Evolutionary conservation across 2,113 vertebrate species (phyloP).

Genomic region (Coreoperca whiteheadi): DNA sequence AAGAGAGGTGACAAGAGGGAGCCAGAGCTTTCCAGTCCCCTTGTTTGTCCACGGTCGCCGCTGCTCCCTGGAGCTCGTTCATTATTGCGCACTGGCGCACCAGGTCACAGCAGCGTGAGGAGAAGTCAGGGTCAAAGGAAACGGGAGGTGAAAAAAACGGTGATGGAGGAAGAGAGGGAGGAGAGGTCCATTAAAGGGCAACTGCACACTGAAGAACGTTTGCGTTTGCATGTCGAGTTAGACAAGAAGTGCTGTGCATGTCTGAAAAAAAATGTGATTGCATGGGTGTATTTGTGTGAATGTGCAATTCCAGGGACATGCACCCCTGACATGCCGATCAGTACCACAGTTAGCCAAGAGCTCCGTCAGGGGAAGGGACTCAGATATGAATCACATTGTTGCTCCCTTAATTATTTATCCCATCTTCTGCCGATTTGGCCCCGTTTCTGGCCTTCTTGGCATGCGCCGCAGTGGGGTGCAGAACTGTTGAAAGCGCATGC

Average conservation of each 20-base stretch:
- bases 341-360: background rate
- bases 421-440: slow-evolving; percentile 67
- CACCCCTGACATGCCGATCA: too few species aligned
- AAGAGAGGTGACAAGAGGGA: slow-evolving; percentile 4
- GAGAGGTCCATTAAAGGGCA: background rate
- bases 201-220: background rate
- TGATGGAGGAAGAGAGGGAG: background rate
- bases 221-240: background rate
- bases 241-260: too few species aligned
- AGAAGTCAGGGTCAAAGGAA: background rate
- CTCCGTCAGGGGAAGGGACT: background rate
- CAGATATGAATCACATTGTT: slow-evolving; percentile 44
- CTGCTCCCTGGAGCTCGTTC: slow-evolving; percentile 19
- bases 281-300: background rate
- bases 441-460: slow-evolving; percentile 57
- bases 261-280: background rate
- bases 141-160: background rate
- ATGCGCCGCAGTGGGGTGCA: slow-evolving; percentile 34
- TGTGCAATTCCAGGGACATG: background rate
- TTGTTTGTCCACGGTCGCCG: slow-evolving; percentile 1
- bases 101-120: background rate
- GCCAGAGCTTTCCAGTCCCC: background rate
- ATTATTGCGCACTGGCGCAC: background rate
- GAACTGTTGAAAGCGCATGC: slow-evolving; percentile 15
- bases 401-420: slow-evolving; percentile 68